Percentiles rank a stretch among this genome's conserved stretches.
phyloP scores from a whole-genome alignment of 2,888 invertebrate species.

The Cerastis rubricosa region DNA sequence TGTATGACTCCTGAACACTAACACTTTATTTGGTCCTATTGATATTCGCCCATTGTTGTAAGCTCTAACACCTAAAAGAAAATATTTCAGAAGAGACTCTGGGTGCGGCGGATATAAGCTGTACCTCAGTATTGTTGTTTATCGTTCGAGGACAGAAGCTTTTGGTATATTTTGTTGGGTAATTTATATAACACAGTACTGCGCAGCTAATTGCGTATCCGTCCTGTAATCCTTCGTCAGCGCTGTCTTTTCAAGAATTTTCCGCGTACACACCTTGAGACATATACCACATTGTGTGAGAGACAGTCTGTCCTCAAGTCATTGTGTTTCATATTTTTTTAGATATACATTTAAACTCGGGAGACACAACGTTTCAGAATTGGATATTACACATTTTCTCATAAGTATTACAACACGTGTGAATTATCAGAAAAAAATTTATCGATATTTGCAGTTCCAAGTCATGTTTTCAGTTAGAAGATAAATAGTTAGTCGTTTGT shows the following conservation, averaged over 20 bases:
- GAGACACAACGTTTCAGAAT: neutral
- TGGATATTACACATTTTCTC: neutral
- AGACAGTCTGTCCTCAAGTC: neutral
- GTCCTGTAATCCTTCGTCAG: neutral
- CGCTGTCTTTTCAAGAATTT: neutral
- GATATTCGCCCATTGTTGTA: neutral
- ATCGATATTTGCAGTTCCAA: neutral
- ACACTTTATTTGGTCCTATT: neutral
- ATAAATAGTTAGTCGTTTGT: neutral
- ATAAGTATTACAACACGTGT: neutral
- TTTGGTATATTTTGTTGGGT: neutral
- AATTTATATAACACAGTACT: neutral
- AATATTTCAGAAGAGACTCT: neutral
- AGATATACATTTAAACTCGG: neutral
- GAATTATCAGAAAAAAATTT: neutral
- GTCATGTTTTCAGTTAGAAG: neutral
- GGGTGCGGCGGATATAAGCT: slow-evolving; percentile 13
- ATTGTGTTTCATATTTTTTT: neutral
- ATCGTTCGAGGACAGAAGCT: neutral
- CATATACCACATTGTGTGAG: slow-evolving; percentile 1
- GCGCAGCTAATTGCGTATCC: neutral
- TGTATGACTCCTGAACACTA: neutral
- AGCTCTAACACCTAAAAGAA: neutral
- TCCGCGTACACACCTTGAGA: too few relatives aligned
- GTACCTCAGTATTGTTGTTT: slow-evolving; percentile 30